Evolutionary conservation across 2,797 vertebrate species (phyloP).

Genomic region (Thaleichthys pacificus): DNA sequence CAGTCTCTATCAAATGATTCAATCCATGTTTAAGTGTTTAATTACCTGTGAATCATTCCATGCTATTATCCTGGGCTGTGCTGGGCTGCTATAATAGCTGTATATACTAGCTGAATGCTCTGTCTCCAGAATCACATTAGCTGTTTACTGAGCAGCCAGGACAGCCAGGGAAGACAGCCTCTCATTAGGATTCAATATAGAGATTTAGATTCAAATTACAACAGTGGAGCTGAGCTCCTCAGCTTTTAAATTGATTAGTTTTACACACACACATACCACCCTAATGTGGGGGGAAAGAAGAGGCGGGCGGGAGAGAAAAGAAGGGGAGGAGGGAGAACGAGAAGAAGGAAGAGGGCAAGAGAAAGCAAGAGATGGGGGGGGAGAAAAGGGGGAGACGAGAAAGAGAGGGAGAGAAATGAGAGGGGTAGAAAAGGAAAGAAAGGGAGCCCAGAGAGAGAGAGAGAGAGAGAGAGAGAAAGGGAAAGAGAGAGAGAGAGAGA

Average conservation of each 20-base stretch:
- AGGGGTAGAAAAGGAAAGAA: neutral
- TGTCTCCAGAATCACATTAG: slow-evolving; percentile 38
- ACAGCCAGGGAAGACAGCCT: slow-evolving; percentile 21
- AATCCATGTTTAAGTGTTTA: slow-evolving; percentile 74
- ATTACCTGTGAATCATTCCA: slow-evolving; percentile 74
- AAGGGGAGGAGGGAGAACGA: no score
- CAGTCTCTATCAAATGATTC: slow-evolving; percentile 65
- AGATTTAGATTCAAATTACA: slow-evolving; percentile 50
- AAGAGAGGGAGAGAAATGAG: neutral
- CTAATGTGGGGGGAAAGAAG: slow-evolving; percentile 36
- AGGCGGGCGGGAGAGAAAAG: no score
- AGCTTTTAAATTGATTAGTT: slow-evolving; percentile 36
- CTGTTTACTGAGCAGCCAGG: slow-evolving; percentile 37
- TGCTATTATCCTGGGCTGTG: slow-evolving; percentile 66
- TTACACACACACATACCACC: slow-evolving; percentile 45
- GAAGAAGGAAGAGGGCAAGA: no score
- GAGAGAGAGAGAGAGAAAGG: neutral
- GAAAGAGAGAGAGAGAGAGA: neutral
- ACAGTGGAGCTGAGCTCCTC: slow-evolving; percentile 9
- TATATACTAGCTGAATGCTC: slow-evolving; percentile 33
- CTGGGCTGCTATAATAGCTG: slow-evolving; percentile 32
- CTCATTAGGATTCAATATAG: slow-evolving; percentile 42
- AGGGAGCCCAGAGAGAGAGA: slow-evolving; percentile 1
- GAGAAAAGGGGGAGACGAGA: no score
- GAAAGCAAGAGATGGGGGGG: no score